Percentiles rank a stretch among this genome's conserved stretches.
Conservation (phyloP, 2,113 vertebrate genomes). For the Cryptoleucopteryx plumbea region DNA sequence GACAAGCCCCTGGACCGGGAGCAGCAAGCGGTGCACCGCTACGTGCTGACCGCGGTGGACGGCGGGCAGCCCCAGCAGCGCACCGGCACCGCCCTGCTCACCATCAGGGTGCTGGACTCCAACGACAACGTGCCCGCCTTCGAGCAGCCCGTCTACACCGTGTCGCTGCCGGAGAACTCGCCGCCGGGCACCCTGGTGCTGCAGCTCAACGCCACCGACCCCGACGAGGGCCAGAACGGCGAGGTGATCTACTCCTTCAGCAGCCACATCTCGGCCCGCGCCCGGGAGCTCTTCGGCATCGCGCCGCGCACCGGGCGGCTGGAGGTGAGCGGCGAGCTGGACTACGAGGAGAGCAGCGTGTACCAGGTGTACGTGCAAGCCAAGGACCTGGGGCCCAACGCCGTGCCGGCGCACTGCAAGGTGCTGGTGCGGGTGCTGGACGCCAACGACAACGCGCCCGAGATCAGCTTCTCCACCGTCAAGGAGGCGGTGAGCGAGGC, state of each 20-base stretch:
- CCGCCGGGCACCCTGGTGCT: conserved; percentile 90
- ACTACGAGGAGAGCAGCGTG: conserved; percentile 91
- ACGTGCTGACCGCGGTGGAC: conserved; percentile 95
- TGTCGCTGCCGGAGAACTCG: conserved; percentile 89
- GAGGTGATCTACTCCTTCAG: conserved; percentile 95
- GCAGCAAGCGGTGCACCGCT: conserved; percentile 93
- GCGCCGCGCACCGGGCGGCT: conserved; percentile 88
- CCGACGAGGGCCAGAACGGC: conserved; percentile 92
- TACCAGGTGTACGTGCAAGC: conserved; percentile 96
- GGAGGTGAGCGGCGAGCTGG: conserved; percentile 91
- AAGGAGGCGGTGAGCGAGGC: conserved; percentile 93
- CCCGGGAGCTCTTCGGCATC: conserved; percentile 90
- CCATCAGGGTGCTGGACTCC: conserved; percentile 92
- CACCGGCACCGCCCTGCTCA: conserved; percentile 94
- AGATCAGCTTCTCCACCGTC: conserved; percentile 96
- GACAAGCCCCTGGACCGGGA: conserved; percentile 93
- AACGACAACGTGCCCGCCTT: conserved; percentile 97
- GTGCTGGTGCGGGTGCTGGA: conserved; percentile 91
- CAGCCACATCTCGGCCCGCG: conserved; percentile 89
- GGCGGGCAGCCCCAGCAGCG: conserved; percentile 87
- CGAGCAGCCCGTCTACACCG: conserved; percentile 91
- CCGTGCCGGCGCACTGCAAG: conserved; percentile 95
- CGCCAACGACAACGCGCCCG: conserved; percentile 93
- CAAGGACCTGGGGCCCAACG: conserved; percentile 94
- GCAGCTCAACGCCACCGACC: conserved; percentile 94